Percentiles rank a stretch among this genome's conserved stretches.
These are phyloP conservation scores for Hermodice carunculata DNA, from an alignment of 2,888 invertebrate genomes.

Conservation along the genomic window DNA sequence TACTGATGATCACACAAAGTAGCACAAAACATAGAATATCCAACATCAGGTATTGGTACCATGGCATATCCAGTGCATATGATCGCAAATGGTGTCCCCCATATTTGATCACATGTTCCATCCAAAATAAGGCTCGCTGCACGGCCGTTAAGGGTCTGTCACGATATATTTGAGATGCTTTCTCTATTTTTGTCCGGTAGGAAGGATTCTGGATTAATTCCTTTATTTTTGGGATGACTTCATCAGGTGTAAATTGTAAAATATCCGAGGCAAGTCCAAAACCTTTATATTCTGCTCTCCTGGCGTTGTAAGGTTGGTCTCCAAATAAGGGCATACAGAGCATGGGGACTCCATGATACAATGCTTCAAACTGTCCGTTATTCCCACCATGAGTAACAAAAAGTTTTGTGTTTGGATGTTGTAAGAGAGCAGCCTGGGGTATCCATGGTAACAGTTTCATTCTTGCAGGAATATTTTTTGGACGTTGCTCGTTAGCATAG, in stretches of 20 bases:
- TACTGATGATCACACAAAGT: too few species aligned
- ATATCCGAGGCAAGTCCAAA: constrained; percentile 18
- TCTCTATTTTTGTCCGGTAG: constrained; percentile 32
- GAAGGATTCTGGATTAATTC: constrained; percentile 31
- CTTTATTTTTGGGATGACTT: constrained; percentile 29
- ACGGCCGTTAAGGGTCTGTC: constrained; percentile 31
- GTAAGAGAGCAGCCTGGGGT: constrained; percentile 45
- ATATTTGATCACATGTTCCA: constrained; percentile 51
- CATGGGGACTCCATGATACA: constrained; percentile 53
- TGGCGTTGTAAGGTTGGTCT: constrained; percentile 45
- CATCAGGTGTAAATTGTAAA: constrained; percentile 23
- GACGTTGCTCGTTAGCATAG: background rate
- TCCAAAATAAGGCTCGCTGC: constrained; percentile 48
- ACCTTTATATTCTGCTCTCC: constrained; percentile 32
- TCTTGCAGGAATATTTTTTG: constrained; percentile 8
- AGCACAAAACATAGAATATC: constrained; percentile 35
- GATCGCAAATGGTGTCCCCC: constrained; percentile 49
- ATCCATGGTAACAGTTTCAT: constrained; percentile 21
- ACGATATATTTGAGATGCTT: constrained; percentile 37
- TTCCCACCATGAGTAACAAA: constrained; percentile 52
- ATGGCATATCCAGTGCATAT: constrained; percentile 39
- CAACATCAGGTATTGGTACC: constrained; percentile 46
- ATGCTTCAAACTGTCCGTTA: constrained; percentile 47
- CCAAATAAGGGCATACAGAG: constrained; percentile 43
- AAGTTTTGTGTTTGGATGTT: constrained; percentile 41